Evolutionary conservation across 2,113 vertebrate genomes (phyloP), one percentile per base, ranked within the genome.

Genomic region (Oxyruncus cristatus): DNA sequence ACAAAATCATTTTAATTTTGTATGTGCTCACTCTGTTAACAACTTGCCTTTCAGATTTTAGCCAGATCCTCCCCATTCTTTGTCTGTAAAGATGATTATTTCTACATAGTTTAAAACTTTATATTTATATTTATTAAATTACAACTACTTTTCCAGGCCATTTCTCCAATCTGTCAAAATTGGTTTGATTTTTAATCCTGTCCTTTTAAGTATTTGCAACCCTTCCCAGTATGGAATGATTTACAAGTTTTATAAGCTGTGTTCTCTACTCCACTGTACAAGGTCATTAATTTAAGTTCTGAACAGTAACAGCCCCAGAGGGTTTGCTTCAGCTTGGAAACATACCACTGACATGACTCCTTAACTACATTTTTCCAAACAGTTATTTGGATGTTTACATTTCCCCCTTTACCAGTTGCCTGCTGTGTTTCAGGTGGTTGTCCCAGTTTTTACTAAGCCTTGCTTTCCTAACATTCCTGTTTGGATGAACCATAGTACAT

Each of bases 311-410:
- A 1, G 18, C 19, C 3, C 24, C 27, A 32, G 52, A 78, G 68
- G 5, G 14, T 55, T 37, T 85, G 21, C 19, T 89, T 81, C 27
- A 61, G 5, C 47, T 73, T 85, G 35, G 32, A 12, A 68, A 47
- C 5, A 8, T 5, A 53, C 7, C 6, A 30, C 13, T 1, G 0
- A 67, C 9, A 3, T 37, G 35, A 75, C 4, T 71, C 9, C 14
- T 76, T 42, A 71, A 46, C 14, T 27, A 27, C 2, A 14, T 63
- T 75, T 91, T 85, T 50, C 61, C 22, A 42, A 82, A 26, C 1
- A 14, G 4, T 6, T 46, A 47, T 28, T 26, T n/a, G 33, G 32
- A 74, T 83, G 10, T 46, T 82, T 75, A 41, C 17, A 18, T 71
- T 35, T 50, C 8, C 3, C 11, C 0, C 4, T 75, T 88, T 49